Evolutionary conservation across 2,797 vertebrate genomes (phyloP).

Genomic region (Artibeus jamaicensis): DNA sequence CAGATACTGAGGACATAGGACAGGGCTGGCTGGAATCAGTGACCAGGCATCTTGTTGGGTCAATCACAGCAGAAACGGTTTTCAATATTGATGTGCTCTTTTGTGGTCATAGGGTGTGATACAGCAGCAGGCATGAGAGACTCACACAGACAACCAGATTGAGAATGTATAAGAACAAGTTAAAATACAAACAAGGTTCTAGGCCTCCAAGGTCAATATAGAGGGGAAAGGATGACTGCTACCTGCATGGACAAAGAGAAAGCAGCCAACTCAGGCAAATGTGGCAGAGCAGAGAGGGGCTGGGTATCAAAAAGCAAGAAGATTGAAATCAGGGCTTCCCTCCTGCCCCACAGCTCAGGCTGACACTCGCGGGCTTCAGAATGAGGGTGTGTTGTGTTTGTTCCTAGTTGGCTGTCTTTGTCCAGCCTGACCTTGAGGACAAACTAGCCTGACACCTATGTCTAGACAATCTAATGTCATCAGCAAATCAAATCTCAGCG

Average conservation of each 20-base stretch:
- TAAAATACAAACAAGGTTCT: background rate
- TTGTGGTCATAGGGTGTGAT: background rate
- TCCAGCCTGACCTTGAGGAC: background rate
- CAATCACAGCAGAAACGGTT: background rate
- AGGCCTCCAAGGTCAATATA: background rate
- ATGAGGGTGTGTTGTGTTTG: background rate
- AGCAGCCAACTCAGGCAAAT: background rate
- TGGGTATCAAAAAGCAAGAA: background rate
- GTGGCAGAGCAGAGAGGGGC: background rate
- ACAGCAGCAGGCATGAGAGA: background rate
- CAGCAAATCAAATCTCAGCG: background rate
- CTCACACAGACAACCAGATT: background rate
- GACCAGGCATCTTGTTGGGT: background rate
- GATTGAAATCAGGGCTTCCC: background rate
- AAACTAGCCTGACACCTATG: background rate
- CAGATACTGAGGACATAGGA: background rate
- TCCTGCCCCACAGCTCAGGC: background rate
- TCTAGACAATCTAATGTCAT: conserved; percentile 34
- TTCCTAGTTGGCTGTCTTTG: background rate
- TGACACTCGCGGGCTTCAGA: background rate
- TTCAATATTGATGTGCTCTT: too few relatives aligned
- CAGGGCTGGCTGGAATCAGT: background rate
- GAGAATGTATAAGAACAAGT: background rate
- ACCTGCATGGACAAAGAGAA: background rate
- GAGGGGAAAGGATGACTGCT: background rate